Base-by-base conservation (phyloP, 2,113 vertebrate species). In the Labeo catla region DNA sequence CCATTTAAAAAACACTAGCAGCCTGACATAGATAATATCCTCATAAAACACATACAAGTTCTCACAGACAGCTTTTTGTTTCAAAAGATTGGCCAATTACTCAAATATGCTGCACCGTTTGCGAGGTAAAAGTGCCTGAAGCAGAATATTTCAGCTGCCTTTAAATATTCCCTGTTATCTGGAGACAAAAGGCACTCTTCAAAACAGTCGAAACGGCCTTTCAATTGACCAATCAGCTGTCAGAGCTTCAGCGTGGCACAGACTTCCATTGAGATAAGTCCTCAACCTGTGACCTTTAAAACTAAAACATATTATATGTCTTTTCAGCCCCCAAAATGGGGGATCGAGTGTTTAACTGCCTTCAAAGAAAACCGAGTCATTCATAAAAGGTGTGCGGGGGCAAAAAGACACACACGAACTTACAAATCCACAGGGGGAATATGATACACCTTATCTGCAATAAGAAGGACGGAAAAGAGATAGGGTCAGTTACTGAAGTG, bases 101-200 rank as follows among this genome's bases (percentile, higher is more conserved):
- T 89, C 86, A 94, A 89, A 92, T 92, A 93, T 93, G 91, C 92
- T 90, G 74, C 68, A 66, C 34, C 50, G 73, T 87, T 89, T 78
- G 86, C 84, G 89, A 93, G 92, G 92, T 93, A 91, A 94, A 90
- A 87, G 79, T 80, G 90, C 95, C 93, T 79, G 81, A 78, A 92
- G 92, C 93, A 0, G 61, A 89, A 82, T 78, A 90, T 92, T 50
- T 91, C 90, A 23, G 93, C 93, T 91, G 89, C 19, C 87, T 90
- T 92, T 88, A 91, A 89, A 92, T 63, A 92, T 92, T 92, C 91
- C 91, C 91, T 91, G 90, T 89, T 93, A 93, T 94, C 92, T 91
- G 91, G 91, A 93, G 94, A 94, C 92, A 92, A 88, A 68, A 49
- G 88, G 88, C 82, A 87, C 89, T 92, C 91, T 91, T 84, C 87